These are phyloP conservation scores for Babyrousa celebensis DNA, from an alignment of 2,797 vertebrate genomes.

Conservation along the genomic window DNA sequence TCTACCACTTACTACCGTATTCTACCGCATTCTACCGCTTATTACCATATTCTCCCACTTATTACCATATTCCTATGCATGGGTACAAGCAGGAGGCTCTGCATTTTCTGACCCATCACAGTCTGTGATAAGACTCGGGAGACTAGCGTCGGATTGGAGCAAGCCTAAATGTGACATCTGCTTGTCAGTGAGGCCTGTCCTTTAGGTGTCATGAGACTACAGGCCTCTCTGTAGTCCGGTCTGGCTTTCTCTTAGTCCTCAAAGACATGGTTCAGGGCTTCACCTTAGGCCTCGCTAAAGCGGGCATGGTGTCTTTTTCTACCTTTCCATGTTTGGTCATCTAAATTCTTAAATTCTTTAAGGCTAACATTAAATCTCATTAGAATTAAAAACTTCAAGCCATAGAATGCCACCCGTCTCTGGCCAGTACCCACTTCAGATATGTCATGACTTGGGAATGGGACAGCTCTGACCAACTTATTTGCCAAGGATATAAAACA, in stretches of 20 bases:
- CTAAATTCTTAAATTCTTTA: neutral
- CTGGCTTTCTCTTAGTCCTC: neutral
- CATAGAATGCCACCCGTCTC: neutral
- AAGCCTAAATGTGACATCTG: neutral
- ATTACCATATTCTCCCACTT: neutral
- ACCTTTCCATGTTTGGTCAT: neutral
- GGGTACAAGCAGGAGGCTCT: neutral
- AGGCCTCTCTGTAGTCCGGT: neutral
- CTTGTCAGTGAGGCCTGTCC: neutral
- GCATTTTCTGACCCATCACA: neutral
- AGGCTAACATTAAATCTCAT: conserved; percentile 40
- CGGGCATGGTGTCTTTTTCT: neutral
- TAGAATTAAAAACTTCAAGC: neutral
- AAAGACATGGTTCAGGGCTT: neutral
- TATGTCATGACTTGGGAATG: neutral
- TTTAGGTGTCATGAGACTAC: neutral
- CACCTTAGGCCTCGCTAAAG: neutral
- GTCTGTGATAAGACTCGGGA: neutral
- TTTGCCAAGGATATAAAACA: neutral
- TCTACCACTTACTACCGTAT: too few species aligned
- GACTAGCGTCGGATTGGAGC: neutral
- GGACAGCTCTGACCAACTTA: neutral
- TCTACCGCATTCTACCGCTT: neutral
- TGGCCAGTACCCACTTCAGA: neutral
- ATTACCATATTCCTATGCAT: neutral